Evolutionary conservation across 2,888 invertebrate species (phyloP), one percentile per base, ranked within the genome.

Genomic region (Fragum fragum): DNA sequence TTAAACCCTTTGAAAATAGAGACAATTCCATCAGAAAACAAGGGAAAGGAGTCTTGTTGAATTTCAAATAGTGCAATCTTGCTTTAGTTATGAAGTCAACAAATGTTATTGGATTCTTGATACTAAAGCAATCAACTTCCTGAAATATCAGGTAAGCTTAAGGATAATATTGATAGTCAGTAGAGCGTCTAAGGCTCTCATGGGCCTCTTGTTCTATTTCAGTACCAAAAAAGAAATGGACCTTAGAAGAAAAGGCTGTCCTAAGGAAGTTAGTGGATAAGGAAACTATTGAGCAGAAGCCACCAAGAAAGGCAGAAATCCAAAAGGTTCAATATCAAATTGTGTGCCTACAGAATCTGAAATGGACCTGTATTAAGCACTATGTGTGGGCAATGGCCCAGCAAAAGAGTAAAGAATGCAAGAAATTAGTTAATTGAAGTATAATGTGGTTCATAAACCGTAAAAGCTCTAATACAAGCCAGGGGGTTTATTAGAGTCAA

Each of bases 361-460:
- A 14, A 66, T 66, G 66, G 66, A 36, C 21, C 9, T n/a, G 21
- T n/a, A 66, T 66, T 32, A 66, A 66, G 66, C 66, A 66, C 36
- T 2, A 66, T n/a, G 66, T 66, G n/a, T 66, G 66, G 66, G 66
- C 66, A 14, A 66, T 66, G 66, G 66, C 66, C 36, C 66, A 66
- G 66, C 36, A 66, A 36, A 66, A 66, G 66, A 66, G 32, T 36
- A 36, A 36, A 36, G 32, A 36, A 36, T 36, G 32, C 32, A 36
- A 36, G 32, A 36, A 36, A 36, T 36, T 36, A 36, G 9, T n/a
- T 53, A 53, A 53, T 21, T n/a, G 23, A 53, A 21, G 53, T 23
- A 53, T 21, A 23, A 53, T 21, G 23, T 53, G 6, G 53, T 11
- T 53, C n/a, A 53, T 53, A 7, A 7, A 53, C 23, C 23, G 53